Percentiles rank a stretch among this genome's conserved stretches.
These are phyloP conservation scores for Diphyllodes magnificus DNA, from an alignment of 2,113 vertebrate genomes.

Conservation along the genomic window DNA sequence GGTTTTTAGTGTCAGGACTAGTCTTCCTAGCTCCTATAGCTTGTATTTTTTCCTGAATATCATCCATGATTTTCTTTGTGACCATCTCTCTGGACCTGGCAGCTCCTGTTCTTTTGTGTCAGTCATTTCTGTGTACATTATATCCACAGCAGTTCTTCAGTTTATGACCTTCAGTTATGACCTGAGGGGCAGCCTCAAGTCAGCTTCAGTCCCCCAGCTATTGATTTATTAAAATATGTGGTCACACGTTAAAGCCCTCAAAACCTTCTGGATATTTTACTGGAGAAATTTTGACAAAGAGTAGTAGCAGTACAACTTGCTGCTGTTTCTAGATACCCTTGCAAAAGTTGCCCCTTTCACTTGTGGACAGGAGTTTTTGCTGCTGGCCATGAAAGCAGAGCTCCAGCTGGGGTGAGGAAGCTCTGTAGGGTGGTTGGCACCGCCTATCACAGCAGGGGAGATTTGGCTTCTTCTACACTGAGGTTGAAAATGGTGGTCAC, in stretches of 20 bases:
- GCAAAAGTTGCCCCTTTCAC: background rate
- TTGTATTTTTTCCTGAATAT: background rate
- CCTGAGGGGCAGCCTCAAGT: background rate
- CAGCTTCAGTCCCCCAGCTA: background rate
- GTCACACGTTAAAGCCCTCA: background rate
- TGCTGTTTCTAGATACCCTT: background rate
- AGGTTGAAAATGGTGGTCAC: background rate
- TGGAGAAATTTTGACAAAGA: background rate
- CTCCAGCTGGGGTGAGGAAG: fast-evolving
- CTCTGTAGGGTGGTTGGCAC: background rate
- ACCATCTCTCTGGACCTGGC: background rate
- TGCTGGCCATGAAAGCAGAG: background rate
- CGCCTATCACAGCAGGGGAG: too few species aligned
- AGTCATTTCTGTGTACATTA: background rate
- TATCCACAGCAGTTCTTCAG: background rate
- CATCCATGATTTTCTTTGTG: background rate
- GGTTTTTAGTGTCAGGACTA: background rate
- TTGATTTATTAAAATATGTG: background rate
- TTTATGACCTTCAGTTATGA: background rate
- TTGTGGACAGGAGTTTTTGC: fast-evolving
- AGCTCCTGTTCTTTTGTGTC: background rate
- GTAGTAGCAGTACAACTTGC: background rate
- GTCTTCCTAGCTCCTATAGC: background rate
- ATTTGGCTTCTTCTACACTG: background rate
- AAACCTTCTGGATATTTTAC: background rate